Base-by-base conservation (phyloP, 2,888 invertebrate species). In the Eurytoma californica region DNA sequence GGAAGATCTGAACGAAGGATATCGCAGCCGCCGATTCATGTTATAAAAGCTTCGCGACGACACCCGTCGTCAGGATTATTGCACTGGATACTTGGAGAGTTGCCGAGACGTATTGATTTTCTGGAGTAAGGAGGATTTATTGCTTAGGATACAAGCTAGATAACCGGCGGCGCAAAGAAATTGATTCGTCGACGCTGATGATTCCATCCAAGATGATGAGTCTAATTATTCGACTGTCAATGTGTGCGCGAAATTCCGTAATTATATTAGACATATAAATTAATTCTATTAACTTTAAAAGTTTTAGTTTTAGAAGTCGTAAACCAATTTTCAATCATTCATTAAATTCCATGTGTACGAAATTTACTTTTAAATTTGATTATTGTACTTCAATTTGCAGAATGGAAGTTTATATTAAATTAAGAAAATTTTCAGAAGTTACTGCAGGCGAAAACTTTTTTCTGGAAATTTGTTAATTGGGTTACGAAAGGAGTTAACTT, bases 61-160 rank as follows among this genome's bases (percentile, higher is more conserved):
- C 39, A 7, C 9, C 39, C 39, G 9, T 39, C 28, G 3, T 7
- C 30, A 5, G 77, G 58, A 57, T 77, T 77, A 70, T 77, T 57
- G 75, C 28, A n/a, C 2, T 18, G 18, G 61, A 49, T 18, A 49
- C 20, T 58, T 51, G 68, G 75, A 75, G 60, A 69, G 51, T 67
- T 72, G 58, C 77, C 73, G 70, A 77, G 73, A 73, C 76, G 67
- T 77, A 81, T 79, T 73, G 81, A 81, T 79, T 81, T 70, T 55
- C 47, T 65, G 65, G 70, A 61, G 20, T 24, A 12, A 12, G 75
- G 24, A 16, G 61, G 58, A 80, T 80, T 75, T 75, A 80, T 78
- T 51, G 72, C 72, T 77, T 66, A 28, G 72, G 72, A 78, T 75
- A 80, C 72, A 68, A 80, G 61, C n/a, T 49, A 51, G 55, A 58